Base-by-base conservation (phyloP, 2,797 vertebrate genomes). In the Okamejei kenojei region DNA sequence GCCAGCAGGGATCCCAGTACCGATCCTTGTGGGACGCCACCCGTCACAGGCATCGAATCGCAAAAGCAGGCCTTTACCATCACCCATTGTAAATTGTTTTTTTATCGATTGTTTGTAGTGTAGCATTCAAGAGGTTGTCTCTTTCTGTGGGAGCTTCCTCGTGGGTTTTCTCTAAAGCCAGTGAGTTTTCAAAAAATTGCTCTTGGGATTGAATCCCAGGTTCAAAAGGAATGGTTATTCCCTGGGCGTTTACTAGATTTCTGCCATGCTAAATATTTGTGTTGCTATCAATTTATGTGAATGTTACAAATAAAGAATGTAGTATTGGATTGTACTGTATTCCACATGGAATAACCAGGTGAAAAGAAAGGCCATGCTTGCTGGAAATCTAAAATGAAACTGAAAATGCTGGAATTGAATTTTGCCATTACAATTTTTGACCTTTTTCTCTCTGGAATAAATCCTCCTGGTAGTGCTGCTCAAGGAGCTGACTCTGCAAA, bases 301-400 rank as follows among this genome's bases (percentile, higher is more conserved):
- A 32, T n/a, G 32, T 35, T 68, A 63, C 63, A 68, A 35, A 35
- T 88, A 4, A 58, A 86, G 82, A 86, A 86, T 86, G 58, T 68
- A 35, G n/a, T 68, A 68, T 88, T 88, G 63, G 19, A 35, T 88
- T 68, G 65, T 88, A 63, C 63, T 35, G 17, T 7, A 29, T 63
- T 68, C 32, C 84, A 68, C 17, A 35, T 63, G 11, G 61, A 88
- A 9, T 88, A 32, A 88, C 58, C 58, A n/a, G 58, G 29, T 86
- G n/a, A 86, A 86, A 86, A 86, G 58, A 88, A 65, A 68, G 35
- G 21, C 63, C 65, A 65, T 23, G 80, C 54, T 54, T 82, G 61
- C 84, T 88, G 84, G n/a, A 88, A 88, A 88, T 68, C 84, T 88
- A 32, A 88, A 88, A 88, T 88, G 84, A 88, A 88, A 35, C 61